Conservation (phyloP, 2,888 invertebrate species). For the Cordilura impudica region DNA sequence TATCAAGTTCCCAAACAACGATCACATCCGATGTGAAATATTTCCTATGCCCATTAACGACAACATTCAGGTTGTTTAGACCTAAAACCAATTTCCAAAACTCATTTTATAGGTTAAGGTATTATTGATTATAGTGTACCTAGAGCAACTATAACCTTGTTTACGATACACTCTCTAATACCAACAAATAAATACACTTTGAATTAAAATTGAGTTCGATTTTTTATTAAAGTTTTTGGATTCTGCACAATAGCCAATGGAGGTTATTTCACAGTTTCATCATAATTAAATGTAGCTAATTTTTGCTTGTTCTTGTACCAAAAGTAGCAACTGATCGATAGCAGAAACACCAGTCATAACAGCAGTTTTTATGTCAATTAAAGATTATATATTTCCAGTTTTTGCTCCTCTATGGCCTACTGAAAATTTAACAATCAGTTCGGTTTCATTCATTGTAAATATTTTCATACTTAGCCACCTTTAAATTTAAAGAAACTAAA, state of each 20-base stretch:
- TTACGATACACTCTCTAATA: too few relatives aligned
- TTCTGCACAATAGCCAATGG: slow-evolving; percentile 34
- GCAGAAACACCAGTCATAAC: background rate
- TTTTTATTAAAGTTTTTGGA: slow-evolving; percentile 8
- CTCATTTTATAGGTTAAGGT: too few relatives aligned
- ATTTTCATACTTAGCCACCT: background rate
- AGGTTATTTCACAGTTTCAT: slow-evolving; percentile 54
- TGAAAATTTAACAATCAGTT: slow-evolving; percentile 20
- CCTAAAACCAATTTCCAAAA: too few relatives aligned
- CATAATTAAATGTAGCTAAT: slow-evolving; percentile 52
- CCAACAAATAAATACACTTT: too few relatives aligned
- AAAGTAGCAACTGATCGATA: background rate
- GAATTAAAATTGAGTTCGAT: slow-evolving; percentile 24
- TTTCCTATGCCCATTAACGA: too few relatives aligned
- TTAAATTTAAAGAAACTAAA: too few relatives aligned
- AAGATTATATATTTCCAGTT: slow-evolving; percentile 1
- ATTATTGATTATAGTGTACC: too few relatives aligned
- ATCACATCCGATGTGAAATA: too few relatives aligned
- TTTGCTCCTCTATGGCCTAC: slow-evolving; percentile 25
- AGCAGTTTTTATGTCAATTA: slow-evolving; percentile 39
- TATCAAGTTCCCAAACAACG: too few relatives aligned
- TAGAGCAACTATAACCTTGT: too few relatives aligned
- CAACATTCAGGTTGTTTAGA: too few relatives aligned
- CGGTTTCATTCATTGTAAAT: background rate
- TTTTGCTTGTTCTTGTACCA: slow-evolving; percentile 28